Evolutionary conservation across 2,797 vertebrate genomes (phyloP), one percentile per base, ranked within the genome.

Genomic region (Remorina albescens): DNA sequence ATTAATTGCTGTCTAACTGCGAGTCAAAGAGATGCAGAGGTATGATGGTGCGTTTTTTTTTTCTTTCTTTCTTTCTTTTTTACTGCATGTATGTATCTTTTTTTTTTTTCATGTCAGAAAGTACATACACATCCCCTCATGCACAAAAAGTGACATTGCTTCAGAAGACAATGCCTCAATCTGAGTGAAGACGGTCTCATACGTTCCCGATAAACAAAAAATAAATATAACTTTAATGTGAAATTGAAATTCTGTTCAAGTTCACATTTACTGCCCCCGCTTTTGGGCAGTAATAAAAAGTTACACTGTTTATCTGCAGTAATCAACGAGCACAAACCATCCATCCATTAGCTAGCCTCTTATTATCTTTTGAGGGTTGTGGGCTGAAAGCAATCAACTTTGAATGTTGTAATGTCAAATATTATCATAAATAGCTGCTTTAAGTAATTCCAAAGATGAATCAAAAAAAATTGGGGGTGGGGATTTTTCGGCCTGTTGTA

Each of bases 1-100:
- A 88, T 91, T 88, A 84, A 91, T 90, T 87, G 59, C 71, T 64
- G 18, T 56, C 54, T 60, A 67, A 70, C 39, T 54, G 10, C 15
- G 69, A 74, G 58, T 8, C 67, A 65, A 37, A 50, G 64, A 60
- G 74, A 74, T 54, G 69, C 53, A 58, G 63, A 79, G 67, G 71
- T 56, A 59, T 19, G 58, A 56, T 51, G 47, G 55, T 30, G 56
- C 30, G 6, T 78, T 41, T 19, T 64, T 47, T 42, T 16, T 60
- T 15, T 69, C n/a, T n/a, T n/a, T n/a, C n/a, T n/a, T n/a, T n/a
- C n/a, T n/a, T n/a, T n/a, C n/a, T n/a, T n/a, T n/a, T n/a, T n/a
- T n/a, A n/a, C n/a, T n/a, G n/a, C n/a, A n/a, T n/a, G n/a, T n/a
- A n/a, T n/a, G n/a, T n/a, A n/a, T n/a, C n/a, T n/a, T n/a, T n/a